Evolutionary conservation across 2,113 vertebrate genomes (phyloP).

Genomic region (Promerops cafer): DNA sequence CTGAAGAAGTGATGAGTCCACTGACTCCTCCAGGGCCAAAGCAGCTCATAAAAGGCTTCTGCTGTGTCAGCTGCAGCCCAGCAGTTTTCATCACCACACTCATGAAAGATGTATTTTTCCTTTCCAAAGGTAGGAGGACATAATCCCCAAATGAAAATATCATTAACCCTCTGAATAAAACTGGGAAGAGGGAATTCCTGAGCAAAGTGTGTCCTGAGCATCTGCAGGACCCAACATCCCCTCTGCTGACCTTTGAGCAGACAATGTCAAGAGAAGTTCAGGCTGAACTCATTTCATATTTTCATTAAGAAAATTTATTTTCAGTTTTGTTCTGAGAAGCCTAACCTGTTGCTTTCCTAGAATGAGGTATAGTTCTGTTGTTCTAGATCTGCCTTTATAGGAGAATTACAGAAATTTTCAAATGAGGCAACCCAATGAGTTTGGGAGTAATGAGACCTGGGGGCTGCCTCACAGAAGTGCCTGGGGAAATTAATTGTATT

Average conservation of each 20-base stretch:
- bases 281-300: neutral
- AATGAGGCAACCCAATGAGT: neutral
- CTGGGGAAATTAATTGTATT: neutral
- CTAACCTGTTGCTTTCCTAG: neutral
- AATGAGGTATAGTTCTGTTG: neutral
- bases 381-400: neutral
- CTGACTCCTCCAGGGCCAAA: neutral
- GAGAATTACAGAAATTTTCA: neutral
- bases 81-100: neutral
- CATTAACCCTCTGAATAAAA: neutral
- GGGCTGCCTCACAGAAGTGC: neutral
- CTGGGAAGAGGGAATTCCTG: neutral
- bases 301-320: neutral
- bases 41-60: neutral
- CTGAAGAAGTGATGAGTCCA: neutral
- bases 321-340: neutral
- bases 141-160: neutral
- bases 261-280: neutral
- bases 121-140: neutral
- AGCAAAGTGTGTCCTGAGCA: neutral
- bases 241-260: neutral
- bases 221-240: neutral
- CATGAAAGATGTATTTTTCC: neutral
- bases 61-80: neutral
- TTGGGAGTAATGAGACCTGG: neutral